Evolutionary conservation across 2,113 vertebrate genomes (phyloP).

Genomic region (Cervus canadensis): DNA sequence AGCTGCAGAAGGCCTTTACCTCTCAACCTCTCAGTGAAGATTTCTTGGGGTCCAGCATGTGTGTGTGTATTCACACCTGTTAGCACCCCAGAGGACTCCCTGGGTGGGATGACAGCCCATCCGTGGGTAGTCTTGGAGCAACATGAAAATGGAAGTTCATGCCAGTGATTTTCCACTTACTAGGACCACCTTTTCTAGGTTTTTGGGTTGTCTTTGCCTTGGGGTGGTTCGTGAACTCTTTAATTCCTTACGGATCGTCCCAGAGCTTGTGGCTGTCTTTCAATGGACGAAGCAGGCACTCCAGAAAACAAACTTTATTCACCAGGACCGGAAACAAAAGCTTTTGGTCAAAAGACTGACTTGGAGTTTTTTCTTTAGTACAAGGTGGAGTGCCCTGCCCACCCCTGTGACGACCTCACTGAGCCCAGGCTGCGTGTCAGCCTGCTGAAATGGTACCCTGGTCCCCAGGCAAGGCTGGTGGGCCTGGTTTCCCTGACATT

Average conservation of each 20-base stretch:
- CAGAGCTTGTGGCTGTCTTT: not conserved
- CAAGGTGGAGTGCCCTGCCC: not conserved
- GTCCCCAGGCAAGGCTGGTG: not conserved
- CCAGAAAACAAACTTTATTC: constrained; percentile 60
- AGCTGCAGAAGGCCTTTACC: not conserved
- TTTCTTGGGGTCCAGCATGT: not conserved
- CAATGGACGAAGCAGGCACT: not conserved
- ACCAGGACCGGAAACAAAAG: not conserved
- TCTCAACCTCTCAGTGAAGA: not conserved
- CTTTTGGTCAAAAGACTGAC: not conserved
- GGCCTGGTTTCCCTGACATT: not conserved
- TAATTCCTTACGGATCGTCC: not conserved
- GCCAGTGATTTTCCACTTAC: not conserved
- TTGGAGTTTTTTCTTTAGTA: not conserved
- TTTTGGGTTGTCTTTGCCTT: not conserved
- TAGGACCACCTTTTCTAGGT: not conserved
- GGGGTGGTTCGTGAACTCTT: not conserved
- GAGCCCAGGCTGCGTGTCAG: not conserved
- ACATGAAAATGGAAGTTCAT: not conserved
- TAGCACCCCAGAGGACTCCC: not conserved
- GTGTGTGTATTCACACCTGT: not conserved
- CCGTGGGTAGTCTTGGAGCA: not conserved
- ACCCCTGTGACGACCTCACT: not conserved
- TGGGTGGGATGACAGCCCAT: not conserved
- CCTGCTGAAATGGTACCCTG: not conserved